These are phyloP conservation scores for Mastomys natalensis DNA, from an alignment of 2,113 vertebrate species.

Conservation along the genomic window DNA sequence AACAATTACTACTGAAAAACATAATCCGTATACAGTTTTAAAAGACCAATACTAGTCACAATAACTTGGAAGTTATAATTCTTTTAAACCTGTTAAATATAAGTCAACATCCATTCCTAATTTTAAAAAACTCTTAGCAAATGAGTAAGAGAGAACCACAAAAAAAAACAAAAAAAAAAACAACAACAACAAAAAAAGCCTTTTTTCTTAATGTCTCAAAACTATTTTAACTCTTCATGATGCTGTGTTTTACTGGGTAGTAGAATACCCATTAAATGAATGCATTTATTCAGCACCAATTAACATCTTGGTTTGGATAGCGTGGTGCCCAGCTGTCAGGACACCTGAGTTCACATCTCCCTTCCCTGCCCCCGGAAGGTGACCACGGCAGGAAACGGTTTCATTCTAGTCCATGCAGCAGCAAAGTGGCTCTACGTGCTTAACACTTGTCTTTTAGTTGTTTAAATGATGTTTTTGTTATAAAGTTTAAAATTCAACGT, in stretches of 20 bases:
- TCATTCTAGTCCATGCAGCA: background rate
- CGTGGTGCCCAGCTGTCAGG: background rate
- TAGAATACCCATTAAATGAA: too few relatives aligned
- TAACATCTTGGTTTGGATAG: background rate
- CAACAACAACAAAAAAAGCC: too few relatives aligned
- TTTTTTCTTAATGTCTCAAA: background rate
- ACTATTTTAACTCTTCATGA: background rate
- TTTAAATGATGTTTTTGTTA: background rate
- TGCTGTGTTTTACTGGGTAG: background rate
- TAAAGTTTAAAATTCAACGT: background rate
- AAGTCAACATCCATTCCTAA: background rate
- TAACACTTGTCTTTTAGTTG: background rate
- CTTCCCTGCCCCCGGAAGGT: background rate
- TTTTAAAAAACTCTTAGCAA: background rate
- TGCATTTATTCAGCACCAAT: background rate
- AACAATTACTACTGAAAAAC: background rate
- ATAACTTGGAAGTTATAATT: background rate
- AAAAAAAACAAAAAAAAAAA: too few relatives aligned
- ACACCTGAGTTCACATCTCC: background rate
- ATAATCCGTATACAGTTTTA: background rate
- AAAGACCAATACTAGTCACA: background rate
- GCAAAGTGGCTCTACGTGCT: background rate
- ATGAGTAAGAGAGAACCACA: background rate
- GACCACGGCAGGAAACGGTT: background rate
- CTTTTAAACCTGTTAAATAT: background rate